Conservation (phyloP, 2,797 vertebrate genomes). For the Channallabes apus region DNA sequence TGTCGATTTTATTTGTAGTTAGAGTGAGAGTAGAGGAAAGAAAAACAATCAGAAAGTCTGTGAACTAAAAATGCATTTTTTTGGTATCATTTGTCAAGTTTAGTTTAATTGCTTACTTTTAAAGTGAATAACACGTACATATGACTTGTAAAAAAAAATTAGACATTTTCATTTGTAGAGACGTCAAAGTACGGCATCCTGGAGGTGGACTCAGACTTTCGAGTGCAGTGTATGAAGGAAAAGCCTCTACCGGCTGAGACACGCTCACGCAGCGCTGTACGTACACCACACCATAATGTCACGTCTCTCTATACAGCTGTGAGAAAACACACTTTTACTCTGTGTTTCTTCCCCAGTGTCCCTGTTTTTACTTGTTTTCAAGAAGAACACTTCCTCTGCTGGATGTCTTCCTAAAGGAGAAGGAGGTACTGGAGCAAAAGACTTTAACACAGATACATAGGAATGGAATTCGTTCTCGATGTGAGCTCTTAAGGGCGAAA, state of each 20-base stretch:
- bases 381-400: conserved; percentile 71
- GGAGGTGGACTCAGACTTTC: conserved; percentile 72
- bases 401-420: conserved; percentile 75
- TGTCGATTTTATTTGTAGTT: too few species aligned
- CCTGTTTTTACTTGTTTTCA: conserved; percentile 80
- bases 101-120: too few species aligned
- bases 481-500: too few species aligned
- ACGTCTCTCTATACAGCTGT: background rate
- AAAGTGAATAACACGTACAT: too few species aligned
- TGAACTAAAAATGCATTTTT: too few species aligned
- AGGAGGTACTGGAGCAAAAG: conserved; percentile 66
- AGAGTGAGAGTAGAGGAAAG: too few species aligned
- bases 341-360: conserved; percentile 71
- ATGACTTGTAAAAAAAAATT: background rate
- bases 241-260: conserved; percentile 76
- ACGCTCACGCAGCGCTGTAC: conserved; percentile 75
- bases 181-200: conserved; percentile 80
- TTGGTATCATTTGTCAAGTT: too few species aligned
- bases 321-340: background rate
- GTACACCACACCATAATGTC: conserved; percentile 12
- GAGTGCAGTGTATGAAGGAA: conserved; percentile 74
- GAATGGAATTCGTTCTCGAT: too few species aligned
- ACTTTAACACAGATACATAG: too few species aligned
- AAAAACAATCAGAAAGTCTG: too few species aligned
- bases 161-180: conserved; percentile 61